phyloP scores from a whole-genome alignment of 2,113 vertebrate species.

The Nerophis ophidion region DNA sequence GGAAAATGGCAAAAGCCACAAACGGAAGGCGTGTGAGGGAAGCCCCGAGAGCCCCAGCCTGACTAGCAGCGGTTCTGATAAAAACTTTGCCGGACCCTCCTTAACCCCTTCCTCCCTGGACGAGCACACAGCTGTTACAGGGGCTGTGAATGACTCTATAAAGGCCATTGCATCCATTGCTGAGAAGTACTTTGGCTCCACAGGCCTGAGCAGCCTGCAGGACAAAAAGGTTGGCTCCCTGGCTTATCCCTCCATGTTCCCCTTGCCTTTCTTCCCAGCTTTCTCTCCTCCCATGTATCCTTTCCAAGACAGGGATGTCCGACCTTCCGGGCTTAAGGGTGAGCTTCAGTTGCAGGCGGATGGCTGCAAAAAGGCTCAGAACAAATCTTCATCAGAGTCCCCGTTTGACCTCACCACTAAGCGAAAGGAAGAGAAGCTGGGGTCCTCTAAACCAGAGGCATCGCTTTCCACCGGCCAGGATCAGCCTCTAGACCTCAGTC shows the following conservation, averaged over 20 bases:
- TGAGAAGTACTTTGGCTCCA: slow-evolving; percentile 99
- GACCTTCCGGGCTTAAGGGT: slow-evolving; percentile 81
- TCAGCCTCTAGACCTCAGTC: slow-evolving; percentile 92
- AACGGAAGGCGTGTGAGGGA: slow-evolving; percentile 81
- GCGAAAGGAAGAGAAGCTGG: slow-evolving; percentile 85
- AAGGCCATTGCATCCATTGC: slow-evolving; percentile 99
- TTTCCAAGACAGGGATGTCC: slow-evolving; percentile 91
- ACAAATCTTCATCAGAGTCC: slow-evolving; percentile 81
- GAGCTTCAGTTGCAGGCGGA: slow-evolving; percentile 81
- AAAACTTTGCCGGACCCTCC: slow-evolving; percentile 85
- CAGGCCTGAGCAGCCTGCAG: slow-evolving; percentile 91
- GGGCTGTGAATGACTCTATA: slow-evolving; percentile 99
- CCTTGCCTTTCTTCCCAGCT: slow-evolving; percentile 95
- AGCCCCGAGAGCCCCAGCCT: slow-evolving; percentile 82
- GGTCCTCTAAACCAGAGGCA: slow-evolving; percentile 72
- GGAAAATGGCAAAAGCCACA: slow-evolving; percentile 92
- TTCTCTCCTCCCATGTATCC: slow-evolving; percentile 97
- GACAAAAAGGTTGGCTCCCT: slow-evolving; percentile 92
- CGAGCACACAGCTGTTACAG: slow-evolving; percentile 93
- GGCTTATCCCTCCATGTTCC: slow-evolving; percentile 98
- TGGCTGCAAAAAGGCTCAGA: slow-evolving; percentile 84
- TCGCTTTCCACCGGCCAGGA: slow-evolving; percentile 78
- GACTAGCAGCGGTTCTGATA: slow-evolving; percentile 77
- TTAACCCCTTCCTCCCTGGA: slow-evolving; percentile 88
- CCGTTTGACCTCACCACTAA: slow-evolving; percentile 97